Evolutionary conservation across 2,797 vertebrate genomes (phyloP).

Genomic region (Numenius phaeopus): DNA sequence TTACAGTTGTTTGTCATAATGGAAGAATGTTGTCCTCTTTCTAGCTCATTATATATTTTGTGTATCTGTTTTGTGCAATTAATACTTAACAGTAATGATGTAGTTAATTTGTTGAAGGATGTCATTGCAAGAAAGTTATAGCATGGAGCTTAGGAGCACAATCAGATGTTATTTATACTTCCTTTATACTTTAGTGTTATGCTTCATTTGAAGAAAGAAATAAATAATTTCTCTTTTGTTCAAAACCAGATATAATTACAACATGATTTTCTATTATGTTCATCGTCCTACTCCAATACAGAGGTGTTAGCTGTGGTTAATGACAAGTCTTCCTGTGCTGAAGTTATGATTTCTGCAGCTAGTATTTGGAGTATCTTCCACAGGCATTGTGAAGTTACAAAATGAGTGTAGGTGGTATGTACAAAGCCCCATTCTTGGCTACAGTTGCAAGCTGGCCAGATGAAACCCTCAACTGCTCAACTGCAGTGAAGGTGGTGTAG

Average conservation of each 20-base stretch:
- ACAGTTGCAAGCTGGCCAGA: background rate
- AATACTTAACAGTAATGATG: conserved; percentile 69
- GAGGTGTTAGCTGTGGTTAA: background rate
- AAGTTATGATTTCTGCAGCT: background rate
- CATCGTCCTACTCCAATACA: background rate
- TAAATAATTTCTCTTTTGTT: conserved; percentile 74
- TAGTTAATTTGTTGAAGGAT: conserved; percentile 74
- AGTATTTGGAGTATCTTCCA: background rate
- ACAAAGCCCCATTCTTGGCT: background rate
- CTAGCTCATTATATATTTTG: conserved; percentile 71
- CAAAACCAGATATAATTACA: conserved; percentile 46
- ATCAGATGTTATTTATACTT: conserved; percentile 75
- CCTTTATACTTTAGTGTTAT: conserved; percentile 72
- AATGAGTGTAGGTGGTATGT: background rate
- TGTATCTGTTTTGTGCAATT: conserved; percentile 73
- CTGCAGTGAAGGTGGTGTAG: background rate
- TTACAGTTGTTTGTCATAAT: conserved; percentile 69
- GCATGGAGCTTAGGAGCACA: conserved; percentile 70
- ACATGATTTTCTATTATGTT: conserved; percentile 16
- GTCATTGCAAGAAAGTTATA: conserved; percentile 72
- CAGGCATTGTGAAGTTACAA: accelerated
- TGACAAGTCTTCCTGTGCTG: background rate
- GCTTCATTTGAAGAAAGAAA: conserved; percentile 73
- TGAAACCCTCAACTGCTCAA: accelerated
- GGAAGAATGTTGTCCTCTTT: conserved; percentile 68